phyloP scores from a whole-genome alignment of 2,113 vertebrate species.

The Epinephelus fuscoguttatus region DNA sequence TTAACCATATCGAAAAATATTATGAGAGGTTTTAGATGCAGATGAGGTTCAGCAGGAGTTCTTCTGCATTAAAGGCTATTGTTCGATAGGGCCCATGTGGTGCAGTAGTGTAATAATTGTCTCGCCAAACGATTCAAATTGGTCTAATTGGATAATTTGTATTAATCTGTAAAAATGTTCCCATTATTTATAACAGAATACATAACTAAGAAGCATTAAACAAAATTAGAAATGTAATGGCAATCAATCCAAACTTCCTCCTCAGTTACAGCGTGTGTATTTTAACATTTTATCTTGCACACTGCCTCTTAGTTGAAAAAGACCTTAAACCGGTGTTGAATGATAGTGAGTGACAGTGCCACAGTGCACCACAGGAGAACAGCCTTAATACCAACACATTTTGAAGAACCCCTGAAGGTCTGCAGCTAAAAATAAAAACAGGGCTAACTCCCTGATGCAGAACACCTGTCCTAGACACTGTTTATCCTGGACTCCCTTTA shows the following conservation, averaged over 20 bases:
- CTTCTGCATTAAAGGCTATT: slow-evolving; percentile 42
- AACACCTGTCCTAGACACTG: slow-evolving; percentile 70
- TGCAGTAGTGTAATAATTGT: slow-evolving; percentile 35
- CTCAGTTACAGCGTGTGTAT: not conserved
- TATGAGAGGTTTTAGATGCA: slow-evolving; percentile 41
- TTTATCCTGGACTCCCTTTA: slow-evolving; percentile 55
- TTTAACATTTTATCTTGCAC: not conserved
- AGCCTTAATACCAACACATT: slow-evolving; percentile 69
- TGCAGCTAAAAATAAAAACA: slow-evolving; percentile 82
- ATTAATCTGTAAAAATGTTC: slow-evolving; percentile 43
- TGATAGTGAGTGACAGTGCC: slow-evolving; percentile 58
- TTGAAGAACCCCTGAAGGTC: slow-evolving; percentile 71
- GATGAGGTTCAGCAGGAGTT: slow-evolving; percentile 16
- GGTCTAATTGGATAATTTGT: slow-evolving; percentile 61
- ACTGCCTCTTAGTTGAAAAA: not conserved
- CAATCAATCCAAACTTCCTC: not conserved
- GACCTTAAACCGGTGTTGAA: slow-evolving; percentile 16
- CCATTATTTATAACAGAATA: slow-evolving; percentile 24
- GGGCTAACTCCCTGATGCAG: slow-evolving; percentile 76
- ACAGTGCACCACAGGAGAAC: slow-evolving; percentile 64
- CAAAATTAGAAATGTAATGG: not conserved
- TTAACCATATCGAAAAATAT: slow-evolving; percentile 41
- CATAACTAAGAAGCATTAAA: not conserved
- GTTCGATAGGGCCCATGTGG: slow-evolving; percentile 49
- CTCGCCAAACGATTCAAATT: slow-evolving; percentile 28